Evolutionary conservation across 2,888 invertebrate genomes (phyloP).

Genomic region (Furcula furcula): DNA sequence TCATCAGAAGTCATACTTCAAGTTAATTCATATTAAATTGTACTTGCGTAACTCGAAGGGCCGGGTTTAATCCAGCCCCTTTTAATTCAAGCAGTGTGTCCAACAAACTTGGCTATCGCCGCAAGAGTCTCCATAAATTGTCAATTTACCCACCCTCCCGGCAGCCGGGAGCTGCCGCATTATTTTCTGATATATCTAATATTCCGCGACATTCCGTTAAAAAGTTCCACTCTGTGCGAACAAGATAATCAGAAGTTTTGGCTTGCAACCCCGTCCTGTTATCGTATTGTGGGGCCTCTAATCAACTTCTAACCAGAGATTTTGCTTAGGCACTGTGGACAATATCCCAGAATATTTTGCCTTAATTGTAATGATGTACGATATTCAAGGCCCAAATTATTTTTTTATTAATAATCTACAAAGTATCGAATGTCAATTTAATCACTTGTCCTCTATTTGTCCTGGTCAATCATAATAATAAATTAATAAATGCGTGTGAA

Average conservation of each 20-base stretch:
- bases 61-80: neutral
- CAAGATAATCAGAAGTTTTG: slow-evolving; percentile 52
- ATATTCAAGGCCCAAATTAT: too few species aligned
- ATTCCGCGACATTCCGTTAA: slow-evolving; percentile 38
- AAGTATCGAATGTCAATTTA: too few species aligned
- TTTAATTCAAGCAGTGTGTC: neutral
- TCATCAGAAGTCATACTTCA: too few species aligned
- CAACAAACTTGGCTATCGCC: neutral
- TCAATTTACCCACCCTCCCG: slow-evolving; percentile 28
- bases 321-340: slow-evolving; percentile 25
- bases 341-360: too few species aligned
- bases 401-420: too few species aligned
- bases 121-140: slow-evolving; percentile 28
- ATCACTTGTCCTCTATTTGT: too few species aligned
- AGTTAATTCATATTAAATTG: too few species aligned
- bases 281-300: slow-evolving; percentile 56
- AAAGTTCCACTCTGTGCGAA: slow-evolving; percentile 39
- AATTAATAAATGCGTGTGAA: too few species aligned
- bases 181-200: slow-evolving; percentile 35
- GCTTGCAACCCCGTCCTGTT: slow-evolving; percentile 37
- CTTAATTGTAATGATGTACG: too few species aligned
- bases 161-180: slow-evolving; percentile 12
- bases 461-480: too few species aligned
- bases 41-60: too few species aligned
- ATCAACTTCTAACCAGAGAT: slow-evolving; percentile 63